Base-by-base conservation (phyloP, 2,113 vertebrate genomes). In the Chlamydotis undulata region DNA sequence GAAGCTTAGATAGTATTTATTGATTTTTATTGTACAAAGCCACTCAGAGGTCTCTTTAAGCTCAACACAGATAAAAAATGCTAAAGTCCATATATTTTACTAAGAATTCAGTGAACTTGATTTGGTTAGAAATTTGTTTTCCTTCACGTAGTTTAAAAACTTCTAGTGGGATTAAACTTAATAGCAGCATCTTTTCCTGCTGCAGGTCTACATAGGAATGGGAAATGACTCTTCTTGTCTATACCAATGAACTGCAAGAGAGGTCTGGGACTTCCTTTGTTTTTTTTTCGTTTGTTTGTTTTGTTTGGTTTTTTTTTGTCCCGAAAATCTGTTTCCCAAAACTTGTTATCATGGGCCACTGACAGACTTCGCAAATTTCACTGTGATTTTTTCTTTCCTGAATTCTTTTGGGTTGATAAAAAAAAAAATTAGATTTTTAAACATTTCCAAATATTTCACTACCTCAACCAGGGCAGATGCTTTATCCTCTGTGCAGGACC, bases 91-190 rank as follows among this genome's bases (percentile, higher is more conserved):
- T 91, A 37, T 93, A 94, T 95, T 97, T 97, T 93, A 61, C 73
- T 85, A 96, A 93, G 65, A 87, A 78, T 92, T 91, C 71, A 87
- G 73, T 73, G 87, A 52, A 82, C 67, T 94, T 95, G n/a, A 82
- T 88, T 94, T 96, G 76, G 55, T 76, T 87, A 90, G 79, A 96
- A 84, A 47, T 74, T 82, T 96, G 47, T 97, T 96, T 84, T 84
- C 52, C 37, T 89, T 73, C 24, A 59, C 25, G 61, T 23, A 41
- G 28, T 37, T 82, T 33, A 60, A 82, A 94, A 93, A 3, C 23
- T 35, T 61, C 55, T 39, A 41, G 16, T 50, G 76, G 77, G 94
- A 93, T 94, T 67, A 73, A 87, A 73, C 57, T 37, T 86, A 90
- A 90, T 84, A 61, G 47, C 19, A 33, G 28, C 9, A 5, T 53